Conservation (phyloP, 2,113 vertebrate species). For the Tautogolabrus adspersus region DNA sequence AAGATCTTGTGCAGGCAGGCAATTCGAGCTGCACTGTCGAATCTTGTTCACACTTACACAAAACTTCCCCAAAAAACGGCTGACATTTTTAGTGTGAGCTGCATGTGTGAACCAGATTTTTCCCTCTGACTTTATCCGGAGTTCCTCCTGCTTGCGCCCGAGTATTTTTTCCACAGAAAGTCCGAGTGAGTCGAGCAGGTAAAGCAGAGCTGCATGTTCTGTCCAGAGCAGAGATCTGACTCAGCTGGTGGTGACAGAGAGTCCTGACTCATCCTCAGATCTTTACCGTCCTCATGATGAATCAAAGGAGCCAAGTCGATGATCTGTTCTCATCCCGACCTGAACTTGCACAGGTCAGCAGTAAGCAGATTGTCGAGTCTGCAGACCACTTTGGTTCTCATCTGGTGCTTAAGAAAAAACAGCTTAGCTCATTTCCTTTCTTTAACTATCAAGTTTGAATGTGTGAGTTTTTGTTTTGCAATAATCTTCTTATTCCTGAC, state of each 20-base stretch:
- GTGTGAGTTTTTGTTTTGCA: neutral
- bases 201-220: neutral
- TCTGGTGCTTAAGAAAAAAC: slow-evolving; percentile 52
- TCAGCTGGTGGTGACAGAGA: slow-evolving; percentile 48
- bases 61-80: too few relatives aligned
- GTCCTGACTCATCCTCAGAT: slow-evolving; percentile 45
- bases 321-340: slow-evolving; percentile 29
- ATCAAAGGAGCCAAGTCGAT: slow-evolving; percentile 19
- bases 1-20: too few relatives aligned
- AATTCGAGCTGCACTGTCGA: too few relatives aligned
- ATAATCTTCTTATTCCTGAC: too few relatives aligned
- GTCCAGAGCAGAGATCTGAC: slow-evolving; percentile 25
- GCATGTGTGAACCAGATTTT: too few relatives aligned
- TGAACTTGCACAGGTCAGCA: slow-evolving; percentile 41
- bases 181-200: too few relatives aligned
- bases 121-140: too few relatives aligned
- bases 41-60: too few relatives aligned
- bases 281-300: neutral
- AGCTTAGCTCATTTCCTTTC: slow-evolving; percentile 58
- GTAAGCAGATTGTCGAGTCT: slow-evolving; percentile 39
- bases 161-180: too few relatives aligned
- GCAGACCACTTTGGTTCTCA: slow-evolving; percentile 44
- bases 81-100: too few relatives aligned
- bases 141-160: too few relatives aligned
- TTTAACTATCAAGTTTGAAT: slow-evolving; percentile 35